Evolutionary conservation across 2,888 invertebrate genomes (phyloP).

Genomic region (Synanthedon formicaeformis): DNA sequence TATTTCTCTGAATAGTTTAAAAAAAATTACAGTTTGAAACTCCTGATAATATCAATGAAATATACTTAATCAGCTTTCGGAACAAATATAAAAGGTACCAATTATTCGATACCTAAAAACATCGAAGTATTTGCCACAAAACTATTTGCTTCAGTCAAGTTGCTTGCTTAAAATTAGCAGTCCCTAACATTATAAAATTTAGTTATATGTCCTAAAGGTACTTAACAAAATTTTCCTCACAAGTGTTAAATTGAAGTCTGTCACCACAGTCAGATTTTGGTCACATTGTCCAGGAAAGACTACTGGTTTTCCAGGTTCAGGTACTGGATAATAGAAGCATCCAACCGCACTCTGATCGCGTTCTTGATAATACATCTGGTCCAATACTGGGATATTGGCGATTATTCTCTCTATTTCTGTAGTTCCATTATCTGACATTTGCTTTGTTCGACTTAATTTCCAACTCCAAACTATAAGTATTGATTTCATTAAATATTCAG

Average conservation of each 20-base stretch:
- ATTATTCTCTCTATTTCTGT: conserved; percentile 24
- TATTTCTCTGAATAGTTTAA: too few relatives aligned
- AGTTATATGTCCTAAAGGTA: too few relatives aligned
- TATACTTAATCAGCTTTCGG: too few relatives aligned
- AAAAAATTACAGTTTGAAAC: too few relatives aligned
- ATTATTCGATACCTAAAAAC: too few relatives aligned
- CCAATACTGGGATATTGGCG: conserved; percentile 22
- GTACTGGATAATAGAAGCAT: conserved; percentile 49
- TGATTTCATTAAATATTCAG: background rate
- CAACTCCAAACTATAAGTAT: conserved; percentile 34
- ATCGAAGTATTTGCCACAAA: too few relatives aligned
- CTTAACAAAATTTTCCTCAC: background rate
- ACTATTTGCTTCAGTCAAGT: too few relatives aligned
- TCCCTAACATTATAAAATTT: too few relatives aligned
- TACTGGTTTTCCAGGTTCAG: conserved; percentile 28
- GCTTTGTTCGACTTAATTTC: conserved; percentile 43
- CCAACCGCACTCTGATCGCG: conserved; percentile 29
- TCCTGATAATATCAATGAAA: too few relatives aligned
- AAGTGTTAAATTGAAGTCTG: background rate
- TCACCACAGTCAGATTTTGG: conserved; percentile 1
- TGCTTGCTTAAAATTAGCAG: too few relatives aligned
- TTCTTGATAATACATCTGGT: conserved; percentile 23
- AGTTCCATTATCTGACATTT: conserved; percentile 15
- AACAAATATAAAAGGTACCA: too few relatives aligned
- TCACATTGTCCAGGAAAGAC: conserved; percentile 42